Base-by-base conservation (phyloP, 2,113 vertebrate genomes). In the Alaudala cheleensis region DNA sequence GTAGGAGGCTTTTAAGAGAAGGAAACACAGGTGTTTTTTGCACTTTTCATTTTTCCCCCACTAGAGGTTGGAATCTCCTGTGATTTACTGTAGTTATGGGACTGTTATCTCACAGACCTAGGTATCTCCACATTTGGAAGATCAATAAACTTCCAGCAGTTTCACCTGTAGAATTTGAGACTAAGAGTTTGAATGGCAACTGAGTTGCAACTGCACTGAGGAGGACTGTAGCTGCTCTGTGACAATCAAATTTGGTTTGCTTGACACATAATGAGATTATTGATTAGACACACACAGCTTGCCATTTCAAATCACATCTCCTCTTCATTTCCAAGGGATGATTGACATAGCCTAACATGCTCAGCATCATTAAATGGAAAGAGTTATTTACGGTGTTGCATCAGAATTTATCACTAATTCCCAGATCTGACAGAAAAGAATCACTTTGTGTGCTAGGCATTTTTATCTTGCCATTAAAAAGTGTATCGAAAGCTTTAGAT, bases 181-280 rank as follows among this genome's bases (percentile, higher is more conserved):
- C 33, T 61, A 40, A 25, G 18, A 89, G 12, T 89, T 95, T 84
- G 61, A 91, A 74, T 64, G 61, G 73, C 57, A 91, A 76, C 73
- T 28, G 39, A 93, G 78, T 50, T 93, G 77, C 50, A 69, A 11
- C 89, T 81, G 73, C 58, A 44, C 33, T 33, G 39, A 85, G 19
- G 37, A 31, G 24, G 74, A 90, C 54, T 85, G 82, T 69, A 92
- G 78, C 78, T 76, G 72, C 77, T 97, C 57, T 81, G 54, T 87
- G 84, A 85, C 91, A 95, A 95, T 96, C 91, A 96, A 94, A 96
- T 96, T 91, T 93, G 88, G 81, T 92, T 96, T 95, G 87, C 94
- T 92, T 92, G 92, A 91, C 94, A 93, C 84, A 91, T 95, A 95
- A 96, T 96, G 94, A 81, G 93, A 95, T 95, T 97, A 96, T 97